Evolutionary conservation across 2,113 vertebrate genomes (phyloP), one percentile per base, ranked within the genome.

Genomic region (Leucopsar rothschildi): DNA sequence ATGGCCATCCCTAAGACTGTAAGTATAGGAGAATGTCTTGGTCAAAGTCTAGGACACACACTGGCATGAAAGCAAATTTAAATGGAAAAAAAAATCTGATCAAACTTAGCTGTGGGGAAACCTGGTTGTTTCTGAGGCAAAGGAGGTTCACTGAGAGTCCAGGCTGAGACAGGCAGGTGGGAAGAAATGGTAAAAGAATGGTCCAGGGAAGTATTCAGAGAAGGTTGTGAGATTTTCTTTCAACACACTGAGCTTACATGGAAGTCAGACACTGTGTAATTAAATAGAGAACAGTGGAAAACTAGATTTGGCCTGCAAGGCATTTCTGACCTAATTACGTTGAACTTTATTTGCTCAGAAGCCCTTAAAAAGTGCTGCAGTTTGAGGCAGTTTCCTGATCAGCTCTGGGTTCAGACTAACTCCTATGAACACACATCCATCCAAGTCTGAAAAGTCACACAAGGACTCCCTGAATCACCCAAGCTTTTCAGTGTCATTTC

Each of bases 251-350:
- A 82, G 63, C 85, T 88, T 59, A n/a, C 63, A 88, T 25, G 12
- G 63, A 87, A 96, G 68, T 94, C 94, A 92, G 72, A 78, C 53
- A 31, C 75, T 70, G 60, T 89, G 63, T 95, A 87, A 96, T 96
- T 95, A 96, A 94, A 95, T 56, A 95, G 88, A 97, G 86, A 95
- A 90, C 85, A 90, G 86, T 84, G 88, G 92, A 96, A 96, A 96
- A 92, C 75, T 83, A 88, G 94, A 82, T 96, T 73, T 92, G 92
- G 86, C 95, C 96, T 95, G 90, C 35, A 59, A 95, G 97, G 96
- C 95, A 96, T 93, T 82, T 87, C 90, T 96, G 95, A 91, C 96
- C 96, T 92, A 96, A 97, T 95, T 97, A 96, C 1, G 12, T 60
- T 95, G 85, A 96, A 81, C 90, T 92, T 92, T 65, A 94, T 94